Conservation (phyloP, 2,797 vertebrate genomes). For the Malacoraja senta region DNA sequence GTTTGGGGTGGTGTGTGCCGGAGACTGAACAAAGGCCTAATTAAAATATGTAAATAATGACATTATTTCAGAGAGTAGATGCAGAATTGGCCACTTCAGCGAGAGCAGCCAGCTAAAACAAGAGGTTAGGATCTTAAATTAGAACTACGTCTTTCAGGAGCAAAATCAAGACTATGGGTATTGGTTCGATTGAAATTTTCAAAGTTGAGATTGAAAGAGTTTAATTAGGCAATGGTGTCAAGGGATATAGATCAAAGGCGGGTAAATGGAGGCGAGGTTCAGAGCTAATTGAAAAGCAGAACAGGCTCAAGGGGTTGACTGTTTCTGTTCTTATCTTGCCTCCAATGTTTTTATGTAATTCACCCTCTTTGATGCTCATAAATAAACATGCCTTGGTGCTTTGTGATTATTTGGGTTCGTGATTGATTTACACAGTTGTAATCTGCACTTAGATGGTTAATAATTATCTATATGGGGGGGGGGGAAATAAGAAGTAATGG, state of each 20-base stretch:
- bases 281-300: neutral
- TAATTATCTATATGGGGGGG: neutral
- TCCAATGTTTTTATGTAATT: neutral
- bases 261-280: neutral
- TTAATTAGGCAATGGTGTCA: slow-evolving; percentile 10
- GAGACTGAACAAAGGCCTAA: neutral
- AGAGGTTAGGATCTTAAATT: neutral
- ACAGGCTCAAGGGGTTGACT: neutral
- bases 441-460: neutral
- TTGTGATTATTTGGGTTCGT: neutral
- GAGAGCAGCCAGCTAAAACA: too few relatives aligned
- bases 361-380: neutral
- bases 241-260: neutral
- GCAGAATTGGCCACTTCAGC: neutral
- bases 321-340: neutral
- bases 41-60: neutral
- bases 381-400: neutral
- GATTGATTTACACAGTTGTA: neutral
- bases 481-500: neutral
- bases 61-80: neutral
- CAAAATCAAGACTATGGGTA: neutral
- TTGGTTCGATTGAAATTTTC: neutral
- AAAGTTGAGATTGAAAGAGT: neutral
- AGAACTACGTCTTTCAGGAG: neutral
- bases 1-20: neutral